These are phyloP conservation scores for Tricholauxania praeusta DNA, from an alignment of 2,888 invertebrate species.

Conservation along the genomic window DNA sequence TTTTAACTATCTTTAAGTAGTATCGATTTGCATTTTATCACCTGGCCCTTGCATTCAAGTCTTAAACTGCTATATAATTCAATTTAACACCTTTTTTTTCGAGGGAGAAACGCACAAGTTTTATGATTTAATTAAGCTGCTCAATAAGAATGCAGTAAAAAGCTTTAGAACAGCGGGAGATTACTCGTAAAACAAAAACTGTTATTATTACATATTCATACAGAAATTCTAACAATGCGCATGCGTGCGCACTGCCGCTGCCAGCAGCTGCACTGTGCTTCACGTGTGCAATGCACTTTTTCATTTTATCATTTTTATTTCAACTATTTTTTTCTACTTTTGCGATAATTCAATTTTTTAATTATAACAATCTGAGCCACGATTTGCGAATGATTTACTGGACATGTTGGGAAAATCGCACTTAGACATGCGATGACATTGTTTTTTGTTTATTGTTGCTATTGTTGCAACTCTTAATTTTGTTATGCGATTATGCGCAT, in stretches of 20 bases:
- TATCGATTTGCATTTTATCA: too few species aligned
- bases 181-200: slow-evolving; percentile 4
- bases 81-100: too few species aligned
- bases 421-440: slow-evolving; percentile 44
- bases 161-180: background rate
- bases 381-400: slow-evolving; percentile 47
- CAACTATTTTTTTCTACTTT: background rate
- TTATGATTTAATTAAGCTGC: slow-evolving; percentile 24
- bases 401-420: slow-evolving; percentile 46
- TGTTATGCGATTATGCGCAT: slow-evolving; percentile 32
- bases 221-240: slow-evolving; percentile 26
- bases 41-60: too few species aligned
- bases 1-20: too few species aligned
- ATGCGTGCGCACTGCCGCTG: slow-evolving; percentile 27
- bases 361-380: slow-evolving; percentile 34
- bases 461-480: slow-evolving; percentile 10
- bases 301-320: background rate
- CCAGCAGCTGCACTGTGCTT: slow-evolving; percentile 4
- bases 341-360: slow-evolving; percentile 17
- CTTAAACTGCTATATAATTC: too few species aligned
- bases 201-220: slow-evolving; percentile 13
- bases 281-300: background rate
- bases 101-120: too few species aligned
- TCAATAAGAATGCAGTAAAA: slow-evolving; percentile 31
- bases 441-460: slow-evolving; percentile 22